phyloP scores from a whole-genome alignment of 1,140 invertebrate species.

The Rhynchophorus ferrugineus region DNA sequence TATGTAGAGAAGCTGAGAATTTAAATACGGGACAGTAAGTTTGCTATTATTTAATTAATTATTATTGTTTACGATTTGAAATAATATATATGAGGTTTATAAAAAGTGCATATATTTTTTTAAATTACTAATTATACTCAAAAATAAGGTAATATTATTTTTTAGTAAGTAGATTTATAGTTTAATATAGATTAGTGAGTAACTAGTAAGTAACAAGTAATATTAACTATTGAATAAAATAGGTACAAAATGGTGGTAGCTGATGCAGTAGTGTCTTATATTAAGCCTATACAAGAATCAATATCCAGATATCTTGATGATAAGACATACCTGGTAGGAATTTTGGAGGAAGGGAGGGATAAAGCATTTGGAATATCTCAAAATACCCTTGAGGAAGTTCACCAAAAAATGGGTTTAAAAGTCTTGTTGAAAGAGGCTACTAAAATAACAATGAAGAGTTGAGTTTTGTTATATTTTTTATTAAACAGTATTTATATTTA shows the following conservation, averaged over 20 bases:
- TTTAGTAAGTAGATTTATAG: too few relatives aligned
- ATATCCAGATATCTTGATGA: conserved; percentile 54
- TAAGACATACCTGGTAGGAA: conserved; percentile 54
- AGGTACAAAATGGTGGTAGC: conserved; percentile 72
- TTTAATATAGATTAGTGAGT: too few relatives aligned
- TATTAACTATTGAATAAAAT: conserved; percentile 27
- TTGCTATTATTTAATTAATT: conserved; percentile 11
- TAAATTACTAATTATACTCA: background rate
- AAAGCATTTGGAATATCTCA: conserved; percentile 62
- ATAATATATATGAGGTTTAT: too few relatives aligned
- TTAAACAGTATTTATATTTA: too few relatives aligned
- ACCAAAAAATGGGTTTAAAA: conserved; percentile 52
- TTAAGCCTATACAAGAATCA: conserved; percentile 63
- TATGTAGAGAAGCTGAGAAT: conserved; percentile 57
- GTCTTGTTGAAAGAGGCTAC: conserved; percentile 6
- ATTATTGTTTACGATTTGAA: conserved; percentile 8
- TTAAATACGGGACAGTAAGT: conserved; percentile 66
- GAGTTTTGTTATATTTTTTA: too few relatives aligned
- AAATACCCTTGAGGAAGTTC: conserved; percentile 62
- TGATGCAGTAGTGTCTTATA: conserved; percentile 61
- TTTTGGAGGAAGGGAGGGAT: conserved; percentile 62
- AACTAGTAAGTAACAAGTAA: conserved; percentile 1
- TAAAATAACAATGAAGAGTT: conserved; percentile 1
- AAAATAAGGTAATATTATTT: background rate
- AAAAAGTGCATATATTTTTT: background rate